These are phyloP conservation scores for Nebria salina DNA, from an alignment of 2,888 invertebrate species.

Conservation along the genomic window DNA sequence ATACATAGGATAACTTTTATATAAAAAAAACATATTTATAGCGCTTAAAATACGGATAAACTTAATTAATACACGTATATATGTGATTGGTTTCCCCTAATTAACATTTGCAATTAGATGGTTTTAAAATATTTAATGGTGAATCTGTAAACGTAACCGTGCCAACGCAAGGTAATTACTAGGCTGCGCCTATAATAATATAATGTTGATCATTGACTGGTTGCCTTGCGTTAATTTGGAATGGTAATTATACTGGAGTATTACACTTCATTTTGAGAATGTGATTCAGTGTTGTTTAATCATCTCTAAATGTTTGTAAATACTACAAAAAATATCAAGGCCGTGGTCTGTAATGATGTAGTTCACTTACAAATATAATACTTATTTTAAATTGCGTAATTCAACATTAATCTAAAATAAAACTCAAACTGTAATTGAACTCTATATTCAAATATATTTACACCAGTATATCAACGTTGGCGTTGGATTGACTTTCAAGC, in stretches of 20 bases:
- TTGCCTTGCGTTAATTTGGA: no score
- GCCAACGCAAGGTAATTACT: no score
- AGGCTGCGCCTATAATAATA: no score
- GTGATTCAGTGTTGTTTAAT: no score
- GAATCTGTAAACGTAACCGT: background rate
- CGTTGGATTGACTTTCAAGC: background rate
- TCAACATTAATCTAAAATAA: background rate
- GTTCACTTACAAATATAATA: no score
- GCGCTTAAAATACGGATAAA: background rate
- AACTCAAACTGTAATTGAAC: background rate
- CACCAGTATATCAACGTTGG: background rate
- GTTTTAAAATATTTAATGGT: background rate
- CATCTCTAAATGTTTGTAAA: no score
- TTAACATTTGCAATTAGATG: background rate
- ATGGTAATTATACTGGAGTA: no score
- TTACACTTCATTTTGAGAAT: no score
- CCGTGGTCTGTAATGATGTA: no score
- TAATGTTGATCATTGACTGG: no score
- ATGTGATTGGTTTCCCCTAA: no score
- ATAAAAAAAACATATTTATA: background rate
- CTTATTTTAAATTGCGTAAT: background rate
- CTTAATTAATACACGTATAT: background rate
- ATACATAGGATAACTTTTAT: background rate
- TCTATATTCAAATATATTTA: background rate
- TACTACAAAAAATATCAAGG: no score